These are phyloP conservation scores for Pitangus sulphuratus DNA, from an alignment of 2,797 vertebrate genomes.

Conservation along the genomic window DNA sequence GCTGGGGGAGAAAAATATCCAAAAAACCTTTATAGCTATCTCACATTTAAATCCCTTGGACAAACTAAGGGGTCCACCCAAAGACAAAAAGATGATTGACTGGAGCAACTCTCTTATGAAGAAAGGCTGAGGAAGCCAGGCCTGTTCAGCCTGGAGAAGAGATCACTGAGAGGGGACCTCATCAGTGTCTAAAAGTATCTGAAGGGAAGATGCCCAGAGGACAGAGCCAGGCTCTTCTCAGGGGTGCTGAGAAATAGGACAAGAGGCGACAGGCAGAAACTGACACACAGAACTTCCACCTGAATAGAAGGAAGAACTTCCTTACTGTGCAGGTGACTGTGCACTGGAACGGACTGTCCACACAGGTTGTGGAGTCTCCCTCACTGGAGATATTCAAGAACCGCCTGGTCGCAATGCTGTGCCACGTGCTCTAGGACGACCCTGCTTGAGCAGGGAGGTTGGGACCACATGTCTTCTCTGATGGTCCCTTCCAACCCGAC, in stretches of 20 bases:
- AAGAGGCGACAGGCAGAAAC: accelerated
- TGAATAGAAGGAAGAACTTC: background rate
- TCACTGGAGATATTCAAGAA: background rate
- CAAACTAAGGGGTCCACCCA: background rate
- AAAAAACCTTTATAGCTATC: accelerated
- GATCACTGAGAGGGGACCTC: background rate
- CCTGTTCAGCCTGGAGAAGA: background rate
- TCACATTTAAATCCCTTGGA: background rate
- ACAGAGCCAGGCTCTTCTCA: accelerated
- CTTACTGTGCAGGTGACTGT: too few relatives aligned
- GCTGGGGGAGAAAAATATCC: accelerated
- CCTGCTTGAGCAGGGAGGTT: too few relatives aligned
- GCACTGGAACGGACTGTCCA: background rate
- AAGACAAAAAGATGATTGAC: background rate
- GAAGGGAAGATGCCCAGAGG: background rate
- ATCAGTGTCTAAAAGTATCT: accelerated
- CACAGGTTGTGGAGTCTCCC: background rate
- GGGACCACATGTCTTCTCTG: background rate
- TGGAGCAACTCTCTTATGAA: background rate
- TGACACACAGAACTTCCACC: background rate
- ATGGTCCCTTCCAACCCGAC: background rate
- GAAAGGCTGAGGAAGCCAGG: background rate
- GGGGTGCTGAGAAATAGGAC: background rate
- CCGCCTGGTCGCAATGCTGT: accelerated
- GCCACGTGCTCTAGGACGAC: background rate